Base-by-base conservation (phyloP, 2,113 vertebrate species). In the Phrynocephalus versicolor region DNA sequence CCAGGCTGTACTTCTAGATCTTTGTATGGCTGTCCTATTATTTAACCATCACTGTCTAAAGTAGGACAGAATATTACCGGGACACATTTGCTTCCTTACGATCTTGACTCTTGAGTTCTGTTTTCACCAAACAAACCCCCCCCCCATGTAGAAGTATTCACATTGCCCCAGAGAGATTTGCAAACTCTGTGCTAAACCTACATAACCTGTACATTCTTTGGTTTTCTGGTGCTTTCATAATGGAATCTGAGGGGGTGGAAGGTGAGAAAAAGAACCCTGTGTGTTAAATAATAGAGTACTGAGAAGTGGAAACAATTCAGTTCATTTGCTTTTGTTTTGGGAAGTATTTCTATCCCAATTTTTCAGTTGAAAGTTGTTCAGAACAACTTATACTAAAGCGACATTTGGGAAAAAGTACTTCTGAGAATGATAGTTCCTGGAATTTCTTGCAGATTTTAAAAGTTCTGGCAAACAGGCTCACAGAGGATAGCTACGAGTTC, bases 11-110 rank as follows among this genome's bases (percentile, higher is more conserved):
- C 64, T 67, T 57, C 74, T 69, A 78, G 41, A 16, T 58, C 12
- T 85, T 16, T 10, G 41, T 71, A 33, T 25, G 27, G 12, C 25
- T 78, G 27, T 33, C 41, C 45, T 57, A 78, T 70, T 15, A 6
- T 35, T 84, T 76, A 76, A 64, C 64, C 65, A 69, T 39, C 75
- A 85, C 27, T 75, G 27, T 60, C 37, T 85, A 72, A 60, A 62
- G 69, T 73, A 51, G 30, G 57, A 72, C 57, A 37, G 37, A 64
- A 35, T 80, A 45, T 73, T 72, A 57, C 35, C 30, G 33, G 45
- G 84, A 78, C 60, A 39, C 65, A 45, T 27, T 58, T 71, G 37
- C 62, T 85, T 62, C 67, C 55, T 45, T 72, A 60, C 10, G 35
- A 39, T 62, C 67, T 27, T 51, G 84, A 79, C 41, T 71, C 27